phyloP scores from a whole-genome alignment of 2,888 invertebrate genomes.

The Agrotis segetum region DNA sequence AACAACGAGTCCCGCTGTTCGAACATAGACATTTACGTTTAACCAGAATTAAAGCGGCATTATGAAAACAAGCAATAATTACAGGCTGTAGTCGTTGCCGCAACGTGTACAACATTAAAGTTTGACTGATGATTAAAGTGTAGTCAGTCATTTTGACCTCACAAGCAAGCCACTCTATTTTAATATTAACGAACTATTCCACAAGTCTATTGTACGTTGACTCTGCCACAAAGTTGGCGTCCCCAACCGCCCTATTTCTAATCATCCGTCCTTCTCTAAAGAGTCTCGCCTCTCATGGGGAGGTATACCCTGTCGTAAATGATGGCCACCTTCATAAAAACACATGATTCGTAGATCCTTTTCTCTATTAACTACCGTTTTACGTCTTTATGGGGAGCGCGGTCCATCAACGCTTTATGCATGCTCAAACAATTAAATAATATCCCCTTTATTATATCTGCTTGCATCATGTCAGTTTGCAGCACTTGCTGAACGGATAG shows the following conservation, averaged over 20 bases:
- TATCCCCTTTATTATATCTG: conserved; percentile 67
- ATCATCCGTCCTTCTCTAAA: conserved; percentile 68
- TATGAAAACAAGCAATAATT: conserved; percentile 51
- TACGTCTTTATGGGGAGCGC: conserved; percentile 60
- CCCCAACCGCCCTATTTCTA: conserved; percentile 66
- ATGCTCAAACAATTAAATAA: conserved; percentile 64
- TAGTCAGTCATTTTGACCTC: conserved; percentile 37
- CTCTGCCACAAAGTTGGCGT: conserved; percentile 57
- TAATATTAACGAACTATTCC: conserved; percentile 60
- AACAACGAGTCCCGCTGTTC: background rate
- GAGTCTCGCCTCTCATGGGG: conserved; percentile 61
- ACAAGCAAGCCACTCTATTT: conserved; percentile 47
- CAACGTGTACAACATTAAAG: conserved; percentile 19
- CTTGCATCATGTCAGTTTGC: conserved; percentile 72
- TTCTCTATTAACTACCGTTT: conserved; percentile 67
- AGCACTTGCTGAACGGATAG: conserved; percentile 64
- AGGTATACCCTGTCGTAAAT: conserved; percentile 71
- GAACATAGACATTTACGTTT: background rate
- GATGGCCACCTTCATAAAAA: conserved; percentile 72
- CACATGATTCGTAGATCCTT: conserved; percentile 69
- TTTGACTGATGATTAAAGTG: conserved; percentile 39
- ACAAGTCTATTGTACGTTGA: conserved; percentile 51
- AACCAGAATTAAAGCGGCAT: conserved; percentile 3
- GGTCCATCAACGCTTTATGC: conserved; percentile 58
- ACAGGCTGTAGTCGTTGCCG: conserved; percentile 28